Conservation (phyloP, 2,797 vertebrate species). For the Syncerus caffer region DNA sequence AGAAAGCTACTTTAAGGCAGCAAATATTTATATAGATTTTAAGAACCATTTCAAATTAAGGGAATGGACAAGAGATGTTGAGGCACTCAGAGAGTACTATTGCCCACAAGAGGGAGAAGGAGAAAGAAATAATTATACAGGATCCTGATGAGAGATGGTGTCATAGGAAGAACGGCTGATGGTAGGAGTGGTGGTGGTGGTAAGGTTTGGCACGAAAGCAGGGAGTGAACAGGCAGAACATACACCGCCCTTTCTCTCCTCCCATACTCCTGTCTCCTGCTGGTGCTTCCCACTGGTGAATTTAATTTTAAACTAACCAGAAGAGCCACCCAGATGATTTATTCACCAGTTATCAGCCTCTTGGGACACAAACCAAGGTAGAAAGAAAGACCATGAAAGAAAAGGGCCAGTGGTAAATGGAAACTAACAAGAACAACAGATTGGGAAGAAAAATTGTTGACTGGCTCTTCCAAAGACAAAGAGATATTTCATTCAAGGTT, state of each 20-base stretch:
- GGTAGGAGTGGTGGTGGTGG: not conserved
- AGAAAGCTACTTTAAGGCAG: not conserved
- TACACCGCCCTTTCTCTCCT: not conserved
- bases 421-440: not conserved
- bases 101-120: not conserved
- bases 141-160: not conserved
- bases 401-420: not conserved
- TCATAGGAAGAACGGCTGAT: rapidly evolving
- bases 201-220: not conserved
- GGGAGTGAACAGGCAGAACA: not conserved
- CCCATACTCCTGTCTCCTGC: not conserved
- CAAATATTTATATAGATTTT: not conserved
- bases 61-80: not conserved
- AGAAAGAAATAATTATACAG: not conserved
- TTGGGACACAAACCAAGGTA: not conserved
- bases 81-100: not conserved
- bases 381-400: not conserved
- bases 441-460: not conserved
- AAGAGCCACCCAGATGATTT: not conserved
- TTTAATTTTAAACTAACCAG: not conserved
- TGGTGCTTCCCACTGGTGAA: not conserved
- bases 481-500: not conserved
- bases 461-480: not conserved
- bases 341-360: not conserved
- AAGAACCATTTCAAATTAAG: not conserved